Percentiles rank a stretch among this genome's conserved stretches.
These are phyloP conservation scores for Bryconaethiops microstoma DNA, from an alignment of 2,797 vertebrate genomes.

Conservation along the genomic window DNA sequence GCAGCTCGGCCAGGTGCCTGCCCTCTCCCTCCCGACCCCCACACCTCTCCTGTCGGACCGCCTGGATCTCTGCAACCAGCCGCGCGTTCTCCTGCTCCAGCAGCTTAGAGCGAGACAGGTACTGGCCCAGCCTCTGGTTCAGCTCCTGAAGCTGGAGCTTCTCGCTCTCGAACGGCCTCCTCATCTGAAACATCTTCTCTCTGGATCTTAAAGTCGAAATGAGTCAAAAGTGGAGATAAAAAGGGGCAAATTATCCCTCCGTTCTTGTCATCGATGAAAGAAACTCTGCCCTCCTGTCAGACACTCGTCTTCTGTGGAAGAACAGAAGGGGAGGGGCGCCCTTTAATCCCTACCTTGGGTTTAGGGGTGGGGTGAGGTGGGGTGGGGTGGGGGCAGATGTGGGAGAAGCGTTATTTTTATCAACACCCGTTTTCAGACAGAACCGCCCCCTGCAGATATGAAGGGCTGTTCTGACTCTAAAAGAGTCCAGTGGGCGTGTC, in stretches of 20 bases:
- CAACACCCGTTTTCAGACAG: neutral
- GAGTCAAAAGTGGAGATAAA: neutral
- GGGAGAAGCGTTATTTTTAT: neutral
- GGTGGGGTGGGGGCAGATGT: slow-evolving; percentile 56
- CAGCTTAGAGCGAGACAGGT: slow-evolving; percentile 85
- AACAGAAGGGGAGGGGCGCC: slow-evolving; percentile 66
- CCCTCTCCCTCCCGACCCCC: slow-evolving; percentile 60
- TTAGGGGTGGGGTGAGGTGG: no score
- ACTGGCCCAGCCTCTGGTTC: slow-evolving; percentile 86
- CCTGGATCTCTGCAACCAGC: slow-evolving; percentile 80
- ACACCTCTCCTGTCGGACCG: slow-evolving; percentile 66
- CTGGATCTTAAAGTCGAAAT: neutral
- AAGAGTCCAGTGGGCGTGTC: no score
- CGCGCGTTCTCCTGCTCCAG: slow-evolving; percentile 88
- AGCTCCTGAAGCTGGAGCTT: slow-evolving; percentile 89
- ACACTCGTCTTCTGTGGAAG: slow-evolving; percentile 64
- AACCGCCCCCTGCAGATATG: neutral
- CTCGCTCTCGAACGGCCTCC: slow-evolving; percentile 81
- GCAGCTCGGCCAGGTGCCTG: slow-evolving; percentile 77
- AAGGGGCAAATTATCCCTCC: neutral
- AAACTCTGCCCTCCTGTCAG: slow-evolving; percentile 61
- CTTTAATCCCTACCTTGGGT: slow-evolving; percentile 47
- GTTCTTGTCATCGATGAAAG: slow-evolving; percentile 15
- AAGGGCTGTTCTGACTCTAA: neutral
- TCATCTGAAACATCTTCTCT: slow-evolving; percentile 80